Evolutionary conservation across 2,113 vertebrate genomes (phyloP), one percentile per base, ranked within the genome.

Genomic region (Grammomys dolichurus): DNA sequence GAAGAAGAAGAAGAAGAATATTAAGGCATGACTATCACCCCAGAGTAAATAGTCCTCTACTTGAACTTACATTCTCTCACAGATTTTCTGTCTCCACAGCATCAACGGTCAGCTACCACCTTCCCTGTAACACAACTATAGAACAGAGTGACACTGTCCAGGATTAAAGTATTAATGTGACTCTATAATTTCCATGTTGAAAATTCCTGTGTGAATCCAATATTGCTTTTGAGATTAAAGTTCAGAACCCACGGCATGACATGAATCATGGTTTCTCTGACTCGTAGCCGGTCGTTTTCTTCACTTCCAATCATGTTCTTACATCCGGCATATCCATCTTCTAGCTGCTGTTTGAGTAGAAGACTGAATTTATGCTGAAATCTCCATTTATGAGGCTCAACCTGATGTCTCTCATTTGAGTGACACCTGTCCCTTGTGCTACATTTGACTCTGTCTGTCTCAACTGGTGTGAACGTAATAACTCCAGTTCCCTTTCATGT

Each of bases 21-120:
- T 28, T 87, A 96, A 58, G 67, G 26, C 7, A 93, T 36, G 82
- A 94, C 76, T 67, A 36, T 87, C 14, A 96, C 26, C 20, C 28
- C 46, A 92, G 85, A 33, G 48, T n/a, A 95, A 96, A 95, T 80
- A 77, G 60, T 81, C 9, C 81, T 93, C 54, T 33, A 91, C 7
- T 69, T 96, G 19, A 88, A 82, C 89, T 67, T 46, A 56, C 63
- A 89, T 28, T 51, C 26, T 91, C 80, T 40, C 36, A 78, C 48
- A 69, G 76, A 93, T 67, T 69, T 90, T 92, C 22, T 94, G 92
- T 90, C 89, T 77, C 85, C 40, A 43, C 2, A 89, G 81, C 51
- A 90, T 63, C 95, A 85, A 81, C 36, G 48, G 26, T 56, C 28
- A 69, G 86, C 73, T 56, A 40, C 73, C 86, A 91, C 77, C 9